phyloP scores from a whole-genome alignment of 1,140 invertebrate species.

The Drosophila trapezifrons region DNA sequence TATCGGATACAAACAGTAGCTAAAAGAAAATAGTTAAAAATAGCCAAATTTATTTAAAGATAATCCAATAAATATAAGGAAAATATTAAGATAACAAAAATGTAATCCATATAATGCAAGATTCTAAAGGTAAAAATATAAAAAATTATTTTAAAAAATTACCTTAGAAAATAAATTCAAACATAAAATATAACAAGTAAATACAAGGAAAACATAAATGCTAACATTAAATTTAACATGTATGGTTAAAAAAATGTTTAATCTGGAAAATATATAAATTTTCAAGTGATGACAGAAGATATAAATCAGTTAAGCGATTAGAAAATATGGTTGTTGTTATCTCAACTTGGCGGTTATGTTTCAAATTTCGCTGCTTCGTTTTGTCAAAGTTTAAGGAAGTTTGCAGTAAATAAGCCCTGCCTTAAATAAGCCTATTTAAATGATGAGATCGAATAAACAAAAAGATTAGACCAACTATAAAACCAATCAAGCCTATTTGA shows the following conservation, averaged over 20 bases:
- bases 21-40: too few species aligned
- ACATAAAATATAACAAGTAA: too few species aligned
- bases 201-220: not conserved
- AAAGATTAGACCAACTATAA: too few species aligned
- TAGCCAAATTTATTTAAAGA: too few species aligned
- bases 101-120: too few species aligned
- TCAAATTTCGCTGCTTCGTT: not conserved
- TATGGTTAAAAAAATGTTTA: not conserved
- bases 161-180: too few species aligned
- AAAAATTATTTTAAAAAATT: too few species aligned
- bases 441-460: not conserved
- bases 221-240: not conserved
- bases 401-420: too few species aligned
- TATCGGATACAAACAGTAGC: too few species aligned
- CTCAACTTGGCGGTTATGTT: not conserved
- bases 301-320: not conserved
- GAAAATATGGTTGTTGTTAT: not conserved
- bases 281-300: not conserved
- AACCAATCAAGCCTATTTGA: not conserved
- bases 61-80: too few species aligned
- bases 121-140: too few species aligned
- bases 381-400: not conserved
- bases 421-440: rapidly evolving
- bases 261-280: not conserved
- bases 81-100: too few species aligned